Evolutionary conservation across 1,140 invertebrate genomes (phyloP), one percentile per base, ranked within the genome.

Genomic region (Glossosoma conforme): DNA sequence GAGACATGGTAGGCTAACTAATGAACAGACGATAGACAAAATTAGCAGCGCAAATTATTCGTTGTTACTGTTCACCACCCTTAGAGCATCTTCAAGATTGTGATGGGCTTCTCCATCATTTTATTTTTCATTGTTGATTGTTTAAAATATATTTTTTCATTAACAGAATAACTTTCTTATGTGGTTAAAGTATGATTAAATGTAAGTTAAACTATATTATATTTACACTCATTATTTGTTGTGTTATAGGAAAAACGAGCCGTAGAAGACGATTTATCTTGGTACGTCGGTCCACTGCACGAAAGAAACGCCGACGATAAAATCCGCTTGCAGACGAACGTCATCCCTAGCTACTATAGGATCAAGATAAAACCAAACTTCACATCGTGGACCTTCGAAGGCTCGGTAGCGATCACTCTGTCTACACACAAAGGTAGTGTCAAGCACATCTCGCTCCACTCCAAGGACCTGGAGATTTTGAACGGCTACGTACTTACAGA

Each of bases 321-420:
- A 32, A 60, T 72, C 0, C 71, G 84, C 32, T 71, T 89, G 0
- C 81, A 81, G 11, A 67, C 65, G n/a, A 62, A 68, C 48, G 68
- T 87, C 1, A 62, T 75, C 4, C 88, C 89, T 10, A 72, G 71
- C 19, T 80, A 83, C 60, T 91, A 91, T 62, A 78, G 78, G 45
- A 59, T 91, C 1, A 77, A 78, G 42, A 65, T 91, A 15, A 69
- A 75, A 46, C 76, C 81, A 1, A 75, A 83, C 62, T 68, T 84
- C 32, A 67, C 68, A 20, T 72, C 74, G 20, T 82, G 81, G 48
- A 74, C 65, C 6, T 86, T 86, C 59, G 63, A 68, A 18, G 85
- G 85, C 17, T 70, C 76, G 54, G 78, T 83, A 0, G 68, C 65
- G 17, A 86, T 87, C 20, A 70, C 76, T 24, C 59, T 80, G 21